Conservation (phyloP, 2,797 vertebrate genomes). For the Enteromius viviparus region DNA sequence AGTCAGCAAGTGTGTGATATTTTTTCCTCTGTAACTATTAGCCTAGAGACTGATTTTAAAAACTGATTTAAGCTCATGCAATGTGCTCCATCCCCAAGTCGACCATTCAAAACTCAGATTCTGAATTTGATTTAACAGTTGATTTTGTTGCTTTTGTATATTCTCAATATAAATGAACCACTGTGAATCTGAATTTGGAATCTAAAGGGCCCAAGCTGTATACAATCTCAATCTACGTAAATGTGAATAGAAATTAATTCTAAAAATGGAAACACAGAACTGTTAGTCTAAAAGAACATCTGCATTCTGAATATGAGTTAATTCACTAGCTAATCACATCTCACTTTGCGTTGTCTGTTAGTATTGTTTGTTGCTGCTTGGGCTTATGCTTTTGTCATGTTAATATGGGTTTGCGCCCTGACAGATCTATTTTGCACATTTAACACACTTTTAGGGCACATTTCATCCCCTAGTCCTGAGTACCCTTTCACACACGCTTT, state of each 20-base stretch:
- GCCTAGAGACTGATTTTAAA: background rate
- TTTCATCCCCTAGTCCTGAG: background rate
- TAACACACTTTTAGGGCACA: background rate
- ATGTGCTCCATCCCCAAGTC: background rate
- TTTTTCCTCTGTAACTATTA: background rate
- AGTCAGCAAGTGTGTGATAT: background rate
- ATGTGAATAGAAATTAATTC: background rate
- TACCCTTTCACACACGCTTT: background rate
- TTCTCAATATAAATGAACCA: background rate
- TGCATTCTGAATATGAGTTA: background rate
- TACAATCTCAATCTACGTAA: background rate
- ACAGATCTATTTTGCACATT: background rate
- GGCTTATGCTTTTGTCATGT: slow-evolving; percentile 1
- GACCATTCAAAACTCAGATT: background rate
- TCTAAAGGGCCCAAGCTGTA: background rate
- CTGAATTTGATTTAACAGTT: background rate
- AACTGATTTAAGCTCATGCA: background rate
- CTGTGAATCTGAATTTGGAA: background rate
- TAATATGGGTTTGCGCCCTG: background rate
- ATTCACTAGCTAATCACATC: background rate
- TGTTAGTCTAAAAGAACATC: background rate
- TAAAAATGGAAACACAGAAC: background rate
- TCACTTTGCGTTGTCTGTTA: background rate
- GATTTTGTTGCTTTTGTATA: background rate
- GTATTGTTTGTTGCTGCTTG: background rate